Evolutionary conservation across 2,797 vertebrate species (phyloP).

Genomic region (Epinephelus awoara): DNA sequence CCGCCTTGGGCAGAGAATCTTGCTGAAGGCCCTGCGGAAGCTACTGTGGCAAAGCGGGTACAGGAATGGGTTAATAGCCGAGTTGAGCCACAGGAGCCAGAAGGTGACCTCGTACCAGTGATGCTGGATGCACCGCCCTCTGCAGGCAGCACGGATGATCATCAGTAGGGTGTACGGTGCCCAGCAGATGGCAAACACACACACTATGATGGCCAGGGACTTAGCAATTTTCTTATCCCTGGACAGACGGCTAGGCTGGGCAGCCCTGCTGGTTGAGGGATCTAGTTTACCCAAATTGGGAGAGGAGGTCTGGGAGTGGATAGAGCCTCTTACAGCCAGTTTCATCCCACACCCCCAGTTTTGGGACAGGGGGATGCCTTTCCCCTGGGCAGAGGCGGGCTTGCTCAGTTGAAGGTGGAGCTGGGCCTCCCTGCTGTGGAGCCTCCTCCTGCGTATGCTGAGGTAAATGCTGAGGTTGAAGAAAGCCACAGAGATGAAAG

Average conservation of each 20-base stretch:
- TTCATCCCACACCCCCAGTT: constrained; percentile 74
- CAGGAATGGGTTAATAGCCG: constrained; percentile 91
- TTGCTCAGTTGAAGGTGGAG: constrained; percentile 66
- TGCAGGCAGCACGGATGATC: constrained; percentile 88
- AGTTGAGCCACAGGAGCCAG: constrained; percentile 96
- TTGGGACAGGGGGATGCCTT: constrained; percentile 67
- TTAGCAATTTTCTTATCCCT: constrained; percentile 91
- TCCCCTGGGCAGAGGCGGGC: constrained; percentile 61
- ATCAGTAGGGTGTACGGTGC: constrained; percentile 91
- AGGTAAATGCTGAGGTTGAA: constrained; percentile 93
- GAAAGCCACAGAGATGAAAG: constrained; percentile 89
- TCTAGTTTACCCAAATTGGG: constrained; percentile 80
- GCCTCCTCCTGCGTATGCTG: constrained; percentile 87
- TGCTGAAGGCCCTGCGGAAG: constrained; percentile 91
- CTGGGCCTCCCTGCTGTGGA: constrained; percentile 67
- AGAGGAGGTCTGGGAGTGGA: constrained; percentile 76
- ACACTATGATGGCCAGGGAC: constrained; percentile 91
- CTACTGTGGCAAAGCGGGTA: constrained; percentile 91
- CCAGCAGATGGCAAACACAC: constrained; percentile 92
- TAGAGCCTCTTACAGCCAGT: constrained; percentile 71
- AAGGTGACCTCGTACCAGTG: constrained; percentile 89
- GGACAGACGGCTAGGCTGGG: constrained; percentile 85
- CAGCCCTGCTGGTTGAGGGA: constrained; percentile 77
- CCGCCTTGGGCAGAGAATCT: constrained; percentile 84
- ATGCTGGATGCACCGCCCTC: constrained; percentile 84